Evolutionary conservation across 2,888 invertebrate genomes (phyloP), one percentile per base, ranked within the genome.

Genomic region (Leptinotarsa peninsularis): DNA sequence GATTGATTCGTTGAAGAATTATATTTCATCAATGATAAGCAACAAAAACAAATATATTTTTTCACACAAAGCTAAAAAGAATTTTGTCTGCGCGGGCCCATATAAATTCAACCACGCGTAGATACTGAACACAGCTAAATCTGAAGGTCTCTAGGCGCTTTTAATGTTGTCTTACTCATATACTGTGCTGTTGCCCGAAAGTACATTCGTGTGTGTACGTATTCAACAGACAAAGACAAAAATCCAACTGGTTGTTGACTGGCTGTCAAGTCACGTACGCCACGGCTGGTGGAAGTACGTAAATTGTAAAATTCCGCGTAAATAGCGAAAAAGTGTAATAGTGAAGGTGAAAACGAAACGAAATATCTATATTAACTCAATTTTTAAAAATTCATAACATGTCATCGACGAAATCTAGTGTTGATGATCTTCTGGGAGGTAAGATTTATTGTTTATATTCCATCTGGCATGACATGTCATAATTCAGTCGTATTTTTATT

Each of bases 401-500:
- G 88, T 87, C 88, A 84, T 88, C 88, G 50, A 86, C 88, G 49
- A 88, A 88, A 87, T 87, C 87, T 58, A 88, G 87, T 81, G 81
- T 85, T 77, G 88, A 88, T 82, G 88, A 88, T 84, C 43, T 43
- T 43, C 83, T 88, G 73, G 88, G 88, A 82, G 88, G 88, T 88
- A 82, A 86, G 87, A 82, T 82, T 83, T 73, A 50, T 78, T 78
- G 76, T 76, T 78, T 78, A 74, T 79, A 76, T 82, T 74, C 83
- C 82, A 81, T 82, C 82, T 82, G 82, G 80, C 71, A 77, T 81
- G 76, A 69, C 67, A 76, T 71, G 72, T 78, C 75, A 74, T 67
- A 74, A 67, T 71, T 73, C 60, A 72, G 66, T 78, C n/a, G n/a
- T 58, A 68, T 71, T 78, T 74, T 67, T 76, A 72, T 74, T 70